phyloP scores from a whole-genome alignment of 2,797 vertebrate species.

The Geotrypetes seraphini region DNA sequence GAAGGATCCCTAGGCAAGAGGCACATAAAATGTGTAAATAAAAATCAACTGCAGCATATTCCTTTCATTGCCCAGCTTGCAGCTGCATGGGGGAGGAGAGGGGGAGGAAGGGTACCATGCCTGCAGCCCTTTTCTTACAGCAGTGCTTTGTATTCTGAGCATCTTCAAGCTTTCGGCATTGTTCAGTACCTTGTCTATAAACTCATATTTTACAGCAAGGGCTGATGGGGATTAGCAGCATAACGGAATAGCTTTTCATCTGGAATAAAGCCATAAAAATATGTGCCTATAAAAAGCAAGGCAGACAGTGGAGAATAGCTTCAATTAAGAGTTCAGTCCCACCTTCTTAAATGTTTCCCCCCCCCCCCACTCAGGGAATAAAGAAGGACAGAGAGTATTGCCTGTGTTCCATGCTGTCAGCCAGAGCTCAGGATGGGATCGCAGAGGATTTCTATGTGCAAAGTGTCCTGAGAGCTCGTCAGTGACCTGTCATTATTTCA shows the following conservation, averaged over 20 bases:
- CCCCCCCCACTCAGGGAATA: constrained; percentile 9
- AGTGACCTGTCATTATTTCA: constrained; percentile 37
- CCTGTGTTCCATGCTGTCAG: constrained; percentile 24
- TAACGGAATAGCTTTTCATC: constrained; percentile 26
- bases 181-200: constrained; percentile 29
- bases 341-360: too few relatives aligned
- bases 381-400: constrained; percentile 23
- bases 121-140: constrained; percentile 11
- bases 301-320: too few relatives aligned
- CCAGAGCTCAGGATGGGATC: constrained; percentile 19
- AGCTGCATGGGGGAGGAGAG: background rate
- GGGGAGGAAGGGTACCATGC: constrained; percentile 14
- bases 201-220: constrained; percentile 32
- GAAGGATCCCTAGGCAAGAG: too few relatives aligned
- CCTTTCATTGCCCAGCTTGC: too few relatives aligned
- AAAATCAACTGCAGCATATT: too few relatives aligned
- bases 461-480: constrained; percentile 18
- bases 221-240: constrained; percentile 32
- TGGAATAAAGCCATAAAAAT: constrained; percentile 23
- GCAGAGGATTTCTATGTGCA: constrained; percentile 22
- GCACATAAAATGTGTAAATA: too few relatives aligned
- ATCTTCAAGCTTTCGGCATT: constrained; percentile 23
- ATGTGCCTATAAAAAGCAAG: constrained; percentile 12
- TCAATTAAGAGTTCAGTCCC: constrained; percentile 8
- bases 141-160: constrained; percentile 23